Percentiles rank a stretch among this genome's conserved stretches.
Evolutionary conservation across 2,797 vertebrate species (phyloP).

Genomic region (Alfaro cultratus): DNA sequence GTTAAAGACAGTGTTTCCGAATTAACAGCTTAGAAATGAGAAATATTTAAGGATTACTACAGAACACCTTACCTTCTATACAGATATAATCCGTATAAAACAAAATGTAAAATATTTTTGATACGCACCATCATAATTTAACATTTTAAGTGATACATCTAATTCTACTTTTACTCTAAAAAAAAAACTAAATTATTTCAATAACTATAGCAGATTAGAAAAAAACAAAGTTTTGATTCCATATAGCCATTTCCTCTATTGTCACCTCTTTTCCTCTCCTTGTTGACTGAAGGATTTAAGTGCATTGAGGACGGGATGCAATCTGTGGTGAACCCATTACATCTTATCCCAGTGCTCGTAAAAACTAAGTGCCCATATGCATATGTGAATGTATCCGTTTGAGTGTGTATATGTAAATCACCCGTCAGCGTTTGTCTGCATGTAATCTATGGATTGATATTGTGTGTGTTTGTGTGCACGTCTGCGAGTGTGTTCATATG

Average conservation of each 20-base stretch:
- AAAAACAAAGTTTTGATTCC: slow-evolving; percentile 14
- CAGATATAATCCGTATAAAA: background rate
- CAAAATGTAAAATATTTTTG: background rate
- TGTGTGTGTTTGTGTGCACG: slow-evolving; percentile 22
- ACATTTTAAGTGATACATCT: background rate
- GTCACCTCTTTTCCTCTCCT: slow-evolving; percentile 51
- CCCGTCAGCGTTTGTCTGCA: slow-evolving; percentile 61
- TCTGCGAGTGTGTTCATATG: slow-evolving; percentile 47
- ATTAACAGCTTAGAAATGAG: background rate
- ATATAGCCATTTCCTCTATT: slow-evolving; percentile 43
- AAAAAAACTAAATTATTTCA: slow-evolving; percentile 8
- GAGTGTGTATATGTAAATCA: slow-evolving; percentile 81
- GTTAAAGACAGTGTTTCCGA: background rate
- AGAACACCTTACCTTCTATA: background rate
- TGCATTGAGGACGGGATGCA: slow-evolving; percentile 71
- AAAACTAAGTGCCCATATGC: slow-evolving; percentile 79
- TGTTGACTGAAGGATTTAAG: slow-evolving; percentile 60
- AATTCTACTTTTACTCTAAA: slow-evolving; percentile 1
- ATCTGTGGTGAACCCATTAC: slow-evolving; percentile 76
- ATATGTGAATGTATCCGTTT: slow-evolving; percentile 75
- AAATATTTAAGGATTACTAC: background rate
- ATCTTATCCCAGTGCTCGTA: slow-evolving; percentile 77
- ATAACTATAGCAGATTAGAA: slow-evolving; percentile 6
- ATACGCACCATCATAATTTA: background rate
- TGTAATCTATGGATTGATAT: slow-evolving; percentile 75